Percentiles rank a stretch among this genome's conserved stretches.
Evolutionary conservation across 2,113 vertebrate species (phyloP).

Genomic region (Plotosus lineatus): DNA sequence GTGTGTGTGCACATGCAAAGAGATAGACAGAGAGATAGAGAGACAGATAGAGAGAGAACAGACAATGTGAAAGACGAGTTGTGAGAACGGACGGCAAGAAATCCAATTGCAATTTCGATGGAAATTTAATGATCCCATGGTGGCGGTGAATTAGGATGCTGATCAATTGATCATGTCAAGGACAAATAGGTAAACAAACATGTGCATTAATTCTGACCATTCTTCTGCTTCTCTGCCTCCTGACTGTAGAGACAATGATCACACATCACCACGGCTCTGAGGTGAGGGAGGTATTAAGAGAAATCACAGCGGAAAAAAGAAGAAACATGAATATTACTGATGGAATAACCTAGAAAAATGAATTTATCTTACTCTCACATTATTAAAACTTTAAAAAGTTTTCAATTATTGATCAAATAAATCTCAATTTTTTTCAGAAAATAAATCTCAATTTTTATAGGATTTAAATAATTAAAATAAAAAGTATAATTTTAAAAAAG

Average conservation of each 20-base stretch:
- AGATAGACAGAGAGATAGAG: background rate
- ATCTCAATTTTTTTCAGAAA: too few relatives aligned
- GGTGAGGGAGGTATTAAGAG: conserved; percentile 17
- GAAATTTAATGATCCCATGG: conserved; percentile 78
- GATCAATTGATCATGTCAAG: conserved; percentile 79
- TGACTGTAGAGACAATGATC: conserved; percentile 64
- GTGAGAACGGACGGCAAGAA: conserved; percentile 58
- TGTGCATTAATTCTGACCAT: conserved; percentile 64
- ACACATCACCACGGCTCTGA: conserved; percentile 56
- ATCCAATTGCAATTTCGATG: conserved; percentile 80
- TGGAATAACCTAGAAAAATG: too few relatives aligned
- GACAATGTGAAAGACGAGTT: conserved; percentile 40
- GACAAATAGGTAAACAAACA: conserved; percentile 76
- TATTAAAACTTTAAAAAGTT: too few relatives aligned
- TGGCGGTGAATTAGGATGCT: conserved; percentile 78
- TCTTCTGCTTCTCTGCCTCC: conserved; percentile 51
- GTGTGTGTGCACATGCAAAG: background rate
- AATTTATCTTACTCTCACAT: too few relatives aligned
- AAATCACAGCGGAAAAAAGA: too few relatives aligned
- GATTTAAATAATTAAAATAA: too few relatives aligned
- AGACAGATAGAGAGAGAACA: background rate
- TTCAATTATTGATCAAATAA: too few relatives aligned
- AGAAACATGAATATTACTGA: too few relatives aligned
- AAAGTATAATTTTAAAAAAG: too few relatives aligned
- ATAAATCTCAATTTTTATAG: too few relatives aligned